Evolutionary conservation across 2,113 vertebrate species (phyloP), one percentile per base, ranked within the genome.

Genomic region (Burhinus oedicnemus): DNA sequence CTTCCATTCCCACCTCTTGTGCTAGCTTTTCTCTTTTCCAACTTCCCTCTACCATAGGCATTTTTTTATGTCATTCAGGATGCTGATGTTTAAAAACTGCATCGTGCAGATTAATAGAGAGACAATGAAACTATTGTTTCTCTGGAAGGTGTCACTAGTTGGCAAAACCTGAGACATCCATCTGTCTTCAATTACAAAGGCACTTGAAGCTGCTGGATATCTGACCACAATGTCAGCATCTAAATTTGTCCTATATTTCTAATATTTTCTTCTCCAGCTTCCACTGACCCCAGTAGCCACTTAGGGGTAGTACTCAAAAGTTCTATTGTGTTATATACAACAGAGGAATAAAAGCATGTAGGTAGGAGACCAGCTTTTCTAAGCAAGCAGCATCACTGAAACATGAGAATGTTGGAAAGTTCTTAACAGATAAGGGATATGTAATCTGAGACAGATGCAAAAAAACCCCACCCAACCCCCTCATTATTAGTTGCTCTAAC

Each of bases 401-500:
- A 85, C 34, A 86, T 16, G 66, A 96, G 83, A 77, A 91, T 68
- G 26, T 62, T 91, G 81, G 71, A 90, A 96, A 90, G 55, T 83
- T 88, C 69, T 96, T 89, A 92, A 66, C 65, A 93, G 65, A 42
- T 52, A 61, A 49, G 5, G 23, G 40, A 17, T 80, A 44, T 44
- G 83, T 54, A 83, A 92, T 83, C 45, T 89, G 83, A 94, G 65
- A 83, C 21, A 74, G 60, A 90, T 27, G 15, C 34, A 78, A 81
- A 78, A 58, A 89, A 77, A 11, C 2, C 7, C 12, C 8, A 55
- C 19, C 3, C 22, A 47, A 38, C 18, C 6, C 3, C 5, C 42
- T 91, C 65, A 19, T 93, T 90, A 93, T 95, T 97, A 97, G 91
- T 96, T 95, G 83, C 83, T 96, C 76, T 83, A 91, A 91, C 74